Evolutionary conservation across 2,797 vertebrate species (phyloP), one percentile per base, ranked within the genome.

Genomic region (Etheostoma perlongum): DNA sequence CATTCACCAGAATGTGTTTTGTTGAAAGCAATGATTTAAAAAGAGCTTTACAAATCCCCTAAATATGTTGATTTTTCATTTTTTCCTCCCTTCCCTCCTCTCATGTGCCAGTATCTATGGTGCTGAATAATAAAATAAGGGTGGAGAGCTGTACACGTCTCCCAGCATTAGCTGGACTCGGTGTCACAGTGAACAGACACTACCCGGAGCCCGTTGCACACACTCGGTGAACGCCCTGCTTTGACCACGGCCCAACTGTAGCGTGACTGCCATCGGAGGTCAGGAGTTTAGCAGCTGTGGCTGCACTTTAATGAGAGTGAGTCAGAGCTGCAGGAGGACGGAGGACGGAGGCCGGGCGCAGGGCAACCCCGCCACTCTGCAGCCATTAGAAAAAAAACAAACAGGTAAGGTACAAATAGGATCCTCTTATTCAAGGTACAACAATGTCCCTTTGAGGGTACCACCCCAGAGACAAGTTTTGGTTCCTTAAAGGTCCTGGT

Each of bases 301-400:
- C 78, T 27, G 68, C 27, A 6, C 15, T 67, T 82, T 86, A 85
- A 88, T 46, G 78, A 85, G 78, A 54, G 53, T 87, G 86, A 87
- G 81, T 90, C 78, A 76, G 67, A 27, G 77, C 71, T 25, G 67
- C 51, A 70, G 42, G 49, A 68, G 60, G 65, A 71, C n/a, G 1
- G 61, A 67, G 69, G 65, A 68, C n/a, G 1, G 61, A 67, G 69
- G 79, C 67, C 6, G 65, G 14, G n/a, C 25, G 1, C n/a, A 10
- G 68, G 73, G 58, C 62, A 51, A 49, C 72, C 47, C 61, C 66
- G 18, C 47, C 75, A 6, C 81, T 76, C 75, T 11, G 0, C 63
- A 44, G 73, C 52, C 8, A 59, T 54, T 70, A 67, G 21, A 23
- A 23, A 23, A 23, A 23, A 23, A 23, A 23, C 21, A 23, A 23